A percentile compares a stretch with the other conserved stretches of the same genome.
These are phyloP conservation scores for Urophycis tenuis DNA, from an alignment of 2,797 vertebrate genomes.

Conservation along the genomic window DNA sequence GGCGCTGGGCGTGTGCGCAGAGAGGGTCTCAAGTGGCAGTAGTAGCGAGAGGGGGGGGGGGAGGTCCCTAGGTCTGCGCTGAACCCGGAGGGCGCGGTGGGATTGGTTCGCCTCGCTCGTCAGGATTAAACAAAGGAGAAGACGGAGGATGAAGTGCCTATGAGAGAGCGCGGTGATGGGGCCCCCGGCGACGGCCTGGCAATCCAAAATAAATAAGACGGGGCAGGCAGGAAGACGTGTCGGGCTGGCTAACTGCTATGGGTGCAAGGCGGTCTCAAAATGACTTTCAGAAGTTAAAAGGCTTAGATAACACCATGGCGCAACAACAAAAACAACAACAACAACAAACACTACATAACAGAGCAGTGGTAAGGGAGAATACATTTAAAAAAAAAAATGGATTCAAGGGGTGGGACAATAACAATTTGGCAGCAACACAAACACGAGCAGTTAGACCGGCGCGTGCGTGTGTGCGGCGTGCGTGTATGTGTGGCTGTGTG, in stretches of 20 bases:
- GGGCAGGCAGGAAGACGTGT: too few species aligned
- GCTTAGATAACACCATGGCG: neutral
- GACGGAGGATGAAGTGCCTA: constrained; percentile 13
- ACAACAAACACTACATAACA: neutral
- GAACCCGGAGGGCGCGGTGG: neutral
- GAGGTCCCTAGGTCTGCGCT: neutral
- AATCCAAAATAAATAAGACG: neutral
- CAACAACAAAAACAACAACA: neutral
- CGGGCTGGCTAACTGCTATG: neutral
- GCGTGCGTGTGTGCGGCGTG: constrained; percentile 6
- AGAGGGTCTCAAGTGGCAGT: neutral
- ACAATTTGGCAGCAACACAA: constrained; percentile 31
- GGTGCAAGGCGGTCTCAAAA: neutral
- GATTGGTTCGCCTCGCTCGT: neutral
- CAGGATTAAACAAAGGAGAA: constrained; percentile 9
- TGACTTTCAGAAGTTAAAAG: neutral
- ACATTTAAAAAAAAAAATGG: constrained; percentile 17
- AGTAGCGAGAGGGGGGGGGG: neutral
- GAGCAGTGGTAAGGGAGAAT: neutral
- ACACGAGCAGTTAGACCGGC: constrained; percentile 25
- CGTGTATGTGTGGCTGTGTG: neutral
- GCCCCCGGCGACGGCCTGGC: neutral
- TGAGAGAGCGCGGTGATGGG: neutral
- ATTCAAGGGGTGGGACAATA: constrained; percentile 32
- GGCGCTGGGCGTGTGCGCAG: constrained; percentile 5